A percentile compares a stretch with the other conserved stretches of the same genome.
phyloP scores from a whole-genome alignment of 1,140 invertebrate genomes.

The Drosophila kikkawai region DNA sequence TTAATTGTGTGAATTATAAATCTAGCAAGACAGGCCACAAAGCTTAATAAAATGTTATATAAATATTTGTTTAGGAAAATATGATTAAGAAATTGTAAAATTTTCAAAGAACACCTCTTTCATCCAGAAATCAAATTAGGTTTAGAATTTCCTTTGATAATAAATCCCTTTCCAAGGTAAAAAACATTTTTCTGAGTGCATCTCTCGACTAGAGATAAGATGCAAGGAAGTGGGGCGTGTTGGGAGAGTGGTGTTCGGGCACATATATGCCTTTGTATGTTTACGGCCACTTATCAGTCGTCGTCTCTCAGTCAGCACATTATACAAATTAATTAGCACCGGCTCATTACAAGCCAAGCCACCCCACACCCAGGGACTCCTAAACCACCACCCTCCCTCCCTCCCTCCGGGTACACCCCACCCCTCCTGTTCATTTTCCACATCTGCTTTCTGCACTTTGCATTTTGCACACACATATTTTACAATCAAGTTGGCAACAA shows the following conservation, averaged over 20 bases:
- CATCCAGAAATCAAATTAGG: too few relatives aligned
- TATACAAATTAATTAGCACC: slow-evolving; percentile 76
- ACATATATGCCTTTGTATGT: slow-evolving; percentile 55
- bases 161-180: background rate
- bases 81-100: too few relatives aligned
- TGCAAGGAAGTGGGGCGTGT: slow-evolving; percentile 1
- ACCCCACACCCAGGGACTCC: background rate
- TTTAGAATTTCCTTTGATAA: too few relatives aligned
- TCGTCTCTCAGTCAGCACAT: slow-evolving; percentile 55
- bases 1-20: too few relatives aligned
- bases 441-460: background rate
- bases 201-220: background rate
- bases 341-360: slow-evolving; percentile 40
- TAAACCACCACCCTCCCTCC: background rate
- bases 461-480: slow-evolving; percentile 42
- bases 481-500: slow-evolving; percentile 60
- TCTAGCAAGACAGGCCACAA: too few relatives aligned
- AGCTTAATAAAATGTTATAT: too few relatives aligned
- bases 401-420: background rate
- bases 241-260: slow-evolving; percentile 6
- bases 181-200: background rate
- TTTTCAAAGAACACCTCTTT: too few relatives aligned
- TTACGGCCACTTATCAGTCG: slow-evolving; percentile 63
- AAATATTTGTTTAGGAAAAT: too few relatives aligned
- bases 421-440: background rate